A percentile compares a stretch with the other conserved stretches of the same genome.
These are phyloP conservation scores for Rhabdomys dilectus DNA, from an alignment of 2,113 vertebrate species.

Conservation along the genomic window DNA sequence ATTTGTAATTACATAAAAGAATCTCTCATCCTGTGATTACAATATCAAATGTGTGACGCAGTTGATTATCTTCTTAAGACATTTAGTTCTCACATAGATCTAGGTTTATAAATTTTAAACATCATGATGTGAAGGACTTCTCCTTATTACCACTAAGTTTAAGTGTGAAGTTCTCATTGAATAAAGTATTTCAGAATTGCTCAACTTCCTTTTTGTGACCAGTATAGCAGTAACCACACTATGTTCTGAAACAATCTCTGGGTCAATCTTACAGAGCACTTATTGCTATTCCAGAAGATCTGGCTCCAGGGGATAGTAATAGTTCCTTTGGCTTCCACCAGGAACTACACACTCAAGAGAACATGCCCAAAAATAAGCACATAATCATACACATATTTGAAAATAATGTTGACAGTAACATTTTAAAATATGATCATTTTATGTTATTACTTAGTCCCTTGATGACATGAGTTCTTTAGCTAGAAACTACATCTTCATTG, in stretches of 20 bases:
- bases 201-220: not conserved
- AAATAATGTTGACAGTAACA: not conserved
- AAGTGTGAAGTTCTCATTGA: not conserved
- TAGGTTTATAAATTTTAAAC: slow-evolving; percentile 8
- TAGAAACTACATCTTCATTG: slow-evolving; percentile 20
- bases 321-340: not conserved
- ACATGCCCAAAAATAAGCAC: not conserved
- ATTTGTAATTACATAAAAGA: not conserved
- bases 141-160: not conserved
- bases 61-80: not conserved
- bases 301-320: not conserved
- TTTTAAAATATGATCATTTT: not conserved
- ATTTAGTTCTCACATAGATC: not conserved
- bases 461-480: not conserved
- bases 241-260: not conserved
- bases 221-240: not conserved
- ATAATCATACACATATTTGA: not conserved
- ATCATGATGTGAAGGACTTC: not conserved
- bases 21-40: not conserved
- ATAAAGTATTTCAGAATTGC: not conserved
- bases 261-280: not conserved
- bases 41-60: not conserved
- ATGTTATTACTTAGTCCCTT: slow-evolving; percentile 14
- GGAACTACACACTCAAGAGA: not conserved
- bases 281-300: not conserved